A percentile compares a stretch with the other conserved stretches of the same genome.
phyloP scores from a whole-genome alignment of 1,140 invertebrate species.

The Lordiphosa collinella region DNA sequence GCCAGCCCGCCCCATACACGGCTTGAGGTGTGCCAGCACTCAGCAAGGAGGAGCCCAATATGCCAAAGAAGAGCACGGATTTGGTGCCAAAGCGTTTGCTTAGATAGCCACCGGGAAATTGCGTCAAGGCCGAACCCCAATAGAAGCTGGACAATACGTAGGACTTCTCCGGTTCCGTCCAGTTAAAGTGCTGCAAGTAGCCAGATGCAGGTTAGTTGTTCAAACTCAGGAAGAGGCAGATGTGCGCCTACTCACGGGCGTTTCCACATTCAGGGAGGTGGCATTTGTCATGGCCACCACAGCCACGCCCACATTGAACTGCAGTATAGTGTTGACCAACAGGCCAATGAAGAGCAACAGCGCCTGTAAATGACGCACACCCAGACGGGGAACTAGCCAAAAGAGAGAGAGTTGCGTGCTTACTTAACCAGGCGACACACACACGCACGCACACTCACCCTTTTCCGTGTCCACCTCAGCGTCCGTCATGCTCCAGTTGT shows the following conservation, averaged over 20 bases:
- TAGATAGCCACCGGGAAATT: conserved; percentile 61
- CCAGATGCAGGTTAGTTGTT: neutral
- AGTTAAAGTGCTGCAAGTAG: conserved; percentile 74
- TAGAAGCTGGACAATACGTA: conserved; percentile 84
- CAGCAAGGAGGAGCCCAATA: conserved; percentile 82
- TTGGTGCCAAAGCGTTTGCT: conserved; percentile 83
- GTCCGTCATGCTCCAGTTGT: neutral
- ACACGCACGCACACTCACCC: conserved; percentile 18
- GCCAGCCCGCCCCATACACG: conserved; percentile 81
- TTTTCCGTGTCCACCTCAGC: conserved; percentile 24
- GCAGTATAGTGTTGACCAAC: conserved; percentile 82
- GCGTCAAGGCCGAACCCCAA: conserved; percentile 77
- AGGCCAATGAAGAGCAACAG: conserved; percentile 84
- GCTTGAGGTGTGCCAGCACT: conserved; percentile 80
- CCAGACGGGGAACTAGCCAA: conserved; percentile 76
- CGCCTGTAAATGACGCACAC: conserved; percentile 84
- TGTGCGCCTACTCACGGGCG: conserved; percentile 63
- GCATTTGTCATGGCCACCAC: conserved; percentile 80
- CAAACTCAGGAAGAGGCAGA: neutral
- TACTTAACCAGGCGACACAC: conserved; percentile 3
- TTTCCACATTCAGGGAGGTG: conserved; percentile 41
- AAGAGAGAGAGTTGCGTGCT: neutral
- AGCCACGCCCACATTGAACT: conserved; percentile 85
- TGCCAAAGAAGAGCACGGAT: conserved; percentile 82
- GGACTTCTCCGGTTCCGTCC: conserved; percentile 81